phyloP scores from a whole-genome alignment of 2,888 invertebrate species.

The Trichogramma evanescens region DNA sequence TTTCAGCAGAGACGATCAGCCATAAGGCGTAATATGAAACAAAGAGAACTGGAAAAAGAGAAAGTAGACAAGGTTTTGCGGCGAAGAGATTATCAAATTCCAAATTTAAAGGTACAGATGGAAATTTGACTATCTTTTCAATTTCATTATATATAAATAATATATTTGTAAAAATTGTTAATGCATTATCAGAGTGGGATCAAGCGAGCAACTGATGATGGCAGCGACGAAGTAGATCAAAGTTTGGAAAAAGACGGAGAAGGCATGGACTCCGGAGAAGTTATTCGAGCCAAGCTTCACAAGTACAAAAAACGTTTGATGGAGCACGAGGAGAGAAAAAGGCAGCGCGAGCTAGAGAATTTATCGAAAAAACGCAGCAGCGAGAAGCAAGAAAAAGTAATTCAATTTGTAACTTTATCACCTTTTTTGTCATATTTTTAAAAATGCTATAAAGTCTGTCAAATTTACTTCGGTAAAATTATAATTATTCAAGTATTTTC shows the following conservation, averaged over 20 bases:
- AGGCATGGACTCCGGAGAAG: conserved; percentile 23
- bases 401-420: conserved; percentile 1
- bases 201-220: conserved; percentile 15
- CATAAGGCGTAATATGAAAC: background rate
- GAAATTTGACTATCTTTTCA: background rate
- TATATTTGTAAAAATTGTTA: background rate
- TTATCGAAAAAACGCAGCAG: conserved; percentile 6
- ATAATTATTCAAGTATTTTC: background rate
- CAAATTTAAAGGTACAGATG: conserved; percentile 3
- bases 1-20: background rate
- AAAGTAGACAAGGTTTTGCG: conserved; percentile 3
- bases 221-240: conserved; percentile 8
- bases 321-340: conserved; percentile 24
- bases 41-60: background rate
- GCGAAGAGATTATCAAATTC: conserved; percentile 2
- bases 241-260: conserved; percentile 7
- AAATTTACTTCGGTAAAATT: background rate
- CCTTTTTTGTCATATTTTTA: background rate
- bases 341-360: conserved; percentile 2
- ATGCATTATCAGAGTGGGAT: conserved; percentile 2
- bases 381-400: background rate
- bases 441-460: too few species aligned
- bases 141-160: background rate
- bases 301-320: conserved; percentile 30
- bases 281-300: conserved; percentile 28